A percentile compares a stretch with the other conserved stretches of the same genome.
Evolutionary conservation across 2,797 vertebrate species (phyloP).

Genomic region (Mus spretus): DNA sequence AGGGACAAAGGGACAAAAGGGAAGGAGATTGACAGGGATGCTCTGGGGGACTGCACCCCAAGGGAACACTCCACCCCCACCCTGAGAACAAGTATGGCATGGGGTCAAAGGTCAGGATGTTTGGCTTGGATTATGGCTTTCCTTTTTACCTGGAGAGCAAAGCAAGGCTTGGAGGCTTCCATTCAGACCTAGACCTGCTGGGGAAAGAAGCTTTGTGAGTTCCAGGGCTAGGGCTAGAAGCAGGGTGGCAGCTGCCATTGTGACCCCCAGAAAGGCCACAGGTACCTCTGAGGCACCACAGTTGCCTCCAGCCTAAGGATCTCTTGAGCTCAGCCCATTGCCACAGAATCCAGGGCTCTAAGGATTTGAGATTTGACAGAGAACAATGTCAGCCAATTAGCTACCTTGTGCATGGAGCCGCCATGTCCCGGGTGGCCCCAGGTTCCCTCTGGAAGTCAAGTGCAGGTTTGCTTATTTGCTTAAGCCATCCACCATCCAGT

Average conservation of each 20-base stretch:
- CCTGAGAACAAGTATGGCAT: slow-evolving; percentile 95
- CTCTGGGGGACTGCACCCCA: slow-evolving; percentile 88
- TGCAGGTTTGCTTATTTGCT: not conserved
- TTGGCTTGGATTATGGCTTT: slow-evolving; percentile 93
- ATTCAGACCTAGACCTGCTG: not conserved
- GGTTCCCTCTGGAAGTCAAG: not conserved
- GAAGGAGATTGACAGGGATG: slow-evolving; percentile 94
- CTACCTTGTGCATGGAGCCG: not conserved
- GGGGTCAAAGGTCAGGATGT: slow-evolving; percentile 96
- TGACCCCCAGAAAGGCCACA: not conserved
- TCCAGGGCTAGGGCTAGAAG: not conserved
- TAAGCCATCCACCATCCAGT: accelerated
- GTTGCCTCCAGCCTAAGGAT: not conserved
- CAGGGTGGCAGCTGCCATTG: not conserved
- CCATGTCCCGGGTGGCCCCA: accelerated
- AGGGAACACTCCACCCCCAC: slow-evolving; percentile 92
- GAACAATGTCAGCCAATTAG: slow-evolving; percentile 41
- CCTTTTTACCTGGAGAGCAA: slow-evolving; percentile 88
- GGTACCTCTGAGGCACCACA: not conserved
- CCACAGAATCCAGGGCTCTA: not conserved
- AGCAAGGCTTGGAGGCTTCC: slow-evolving; percentile 92
- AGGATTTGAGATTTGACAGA: slow-evolving; percentile 35
- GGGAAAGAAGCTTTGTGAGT: not conserved
- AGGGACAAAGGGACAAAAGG: slow-evolving; percentile 91
- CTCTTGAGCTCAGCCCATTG: slow-evolving; percentile 21